phyloP scores from a whole-genome alignment of 2,888 invertebrate species.

The Mantis religiosa region DNA sequence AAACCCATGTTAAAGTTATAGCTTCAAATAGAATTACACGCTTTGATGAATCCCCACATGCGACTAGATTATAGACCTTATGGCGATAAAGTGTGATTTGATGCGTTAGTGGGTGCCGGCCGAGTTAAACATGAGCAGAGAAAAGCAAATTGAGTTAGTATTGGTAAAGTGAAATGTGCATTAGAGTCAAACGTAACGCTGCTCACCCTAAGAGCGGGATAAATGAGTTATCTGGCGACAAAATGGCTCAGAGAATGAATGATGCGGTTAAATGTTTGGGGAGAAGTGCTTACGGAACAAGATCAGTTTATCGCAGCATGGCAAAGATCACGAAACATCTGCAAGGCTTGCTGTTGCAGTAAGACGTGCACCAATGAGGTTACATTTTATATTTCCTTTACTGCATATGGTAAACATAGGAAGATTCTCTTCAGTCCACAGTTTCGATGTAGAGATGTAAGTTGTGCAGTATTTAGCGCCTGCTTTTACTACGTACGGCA shows the following conservation, averaged over 20 bases:
- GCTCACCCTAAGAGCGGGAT: not conserved
- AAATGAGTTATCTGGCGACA: not conserved
- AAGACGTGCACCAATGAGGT: too few relatives aligned
- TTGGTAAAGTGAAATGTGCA: not conserved
- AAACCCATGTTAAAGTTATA: too few relatives aligned
- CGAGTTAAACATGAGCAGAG: not conserved
- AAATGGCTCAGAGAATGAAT: not conserved
- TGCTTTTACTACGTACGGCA: too few relatives aligned
- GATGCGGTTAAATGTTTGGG: not conserved
- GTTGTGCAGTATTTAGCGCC: too few relatives aligned
- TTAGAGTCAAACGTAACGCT: not conserved
- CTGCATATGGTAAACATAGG: too few relatives aligned
- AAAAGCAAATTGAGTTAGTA: not conserved
- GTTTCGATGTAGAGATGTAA: too few relatives aligned
- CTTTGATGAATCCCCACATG: not conserved
- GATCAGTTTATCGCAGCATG: not conserved
- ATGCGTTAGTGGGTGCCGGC: not conserved
- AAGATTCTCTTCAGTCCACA: too few relatives aligned
- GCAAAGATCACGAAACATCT: not conserved
- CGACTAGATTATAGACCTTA: not conserved
- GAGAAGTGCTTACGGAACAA: not conserved
- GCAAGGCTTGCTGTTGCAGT: too few relatives aligned
- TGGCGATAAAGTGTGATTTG: not conserved
- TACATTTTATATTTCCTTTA: too few relatives aligned
- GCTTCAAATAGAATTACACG: not conserved